Conservation (phyloP, 2,888 invertebrate species). For the Agrotis ipsilon region DNA sequence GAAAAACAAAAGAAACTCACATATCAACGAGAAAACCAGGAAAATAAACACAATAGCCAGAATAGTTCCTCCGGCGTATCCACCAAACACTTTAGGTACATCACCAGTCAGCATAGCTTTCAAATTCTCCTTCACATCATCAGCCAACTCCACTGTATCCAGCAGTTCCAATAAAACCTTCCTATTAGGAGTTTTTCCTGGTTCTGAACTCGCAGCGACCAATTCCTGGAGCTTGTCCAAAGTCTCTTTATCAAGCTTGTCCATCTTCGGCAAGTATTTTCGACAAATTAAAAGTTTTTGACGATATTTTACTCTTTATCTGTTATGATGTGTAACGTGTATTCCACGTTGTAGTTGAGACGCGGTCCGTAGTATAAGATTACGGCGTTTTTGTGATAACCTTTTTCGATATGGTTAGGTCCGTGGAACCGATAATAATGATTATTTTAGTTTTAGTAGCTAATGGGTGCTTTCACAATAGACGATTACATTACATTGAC, state of each 20-base stretch:
- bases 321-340: constrained; percentile 71
- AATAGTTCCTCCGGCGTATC: constrained; percentile 71
- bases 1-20: constrained; percentile 74
- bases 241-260: constrained; percentile 68
- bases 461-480: background rate
- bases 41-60: constrained; percentile 78
- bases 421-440: constrained; percentile 2
- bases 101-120: constrained; percentile 88
- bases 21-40: constrained; percentile 78
- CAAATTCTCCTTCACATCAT: constrained; percentile 92
- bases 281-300: constrained; percentile 52
- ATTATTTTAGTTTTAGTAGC: background rate
- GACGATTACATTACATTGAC: too few species aligned
- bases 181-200: constrained; percentile 82
- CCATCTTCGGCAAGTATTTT: constrained; percentile 63
- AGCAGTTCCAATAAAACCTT: constrained; percentile 91
- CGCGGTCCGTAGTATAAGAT: constrained; percentile 59
- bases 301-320: constrained; percentile 38
- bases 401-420: constrained; percentile 2
- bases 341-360: constrained; percentile 67
- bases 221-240: constrained; percentile 75
- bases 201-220: constrained; percentile 78
- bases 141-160: constrained; percentile 91
- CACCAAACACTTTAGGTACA: constrained; percentile 81
- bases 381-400: constrained; percentile 46